Evolutionary conservation across 1,140 invertebrate species (phyloP).

Genomic region (Cecropterus lyciades): DNA sequence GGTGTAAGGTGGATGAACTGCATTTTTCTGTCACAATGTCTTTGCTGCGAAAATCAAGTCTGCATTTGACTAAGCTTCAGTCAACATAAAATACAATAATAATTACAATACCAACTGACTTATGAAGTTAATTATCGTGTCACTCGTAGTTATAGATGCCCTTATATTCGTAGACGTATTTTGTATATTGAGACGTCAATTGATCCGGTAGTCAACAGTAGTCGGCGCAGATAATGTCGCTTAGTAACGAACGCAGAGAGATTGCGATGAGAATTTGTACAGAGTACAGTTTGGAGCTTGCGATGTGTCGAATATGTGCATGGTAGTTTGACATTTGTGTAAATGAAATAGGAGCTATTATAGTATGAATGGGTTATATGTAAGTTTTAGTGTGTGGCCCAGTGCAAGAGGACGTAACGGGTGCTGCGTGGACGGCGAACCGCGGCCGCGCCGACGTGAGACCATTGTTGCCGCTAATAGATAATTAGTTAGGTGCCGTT

Average conservation of each 20-base stretch:
- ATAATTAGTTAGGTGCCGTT: conserved; percentile 79
- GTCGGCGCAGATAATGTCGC: conserved; percentile 5
- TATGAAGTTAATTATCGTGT: too few relatives aligned
- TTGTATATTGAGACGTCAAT: conserved; percentile 3
- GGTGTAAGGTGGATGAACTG: not conserved
- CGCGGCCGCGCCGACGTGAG: conserved; percentile 58
- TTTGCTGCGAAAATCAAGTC: not conserved
- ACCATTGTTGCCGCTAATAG: conserved; percentile 77
- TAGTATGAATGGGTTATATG: conserved; percentile 10
- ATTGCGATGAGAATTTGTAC: not conserved
- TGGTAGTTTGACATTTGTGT: conserved; percentile 11
- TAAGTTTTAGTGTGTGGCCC: conserved; percentile 38
- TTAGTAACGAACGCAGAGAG: conserved; percentile 12
- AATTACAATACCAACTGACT: too few relatives aligned
- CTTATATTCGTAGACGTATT: not conserved
- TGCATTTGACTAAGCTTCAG: too few relatives aligned
- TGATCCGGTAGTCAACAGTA: conserved; percentile 9
- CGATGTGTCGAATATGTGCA: conserved; percentile 11
- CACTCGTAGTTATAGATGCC: not conserved
- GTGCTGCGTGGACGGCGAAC: conserved; percentile 17
- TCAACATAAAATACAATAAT: too few relatives aligned
- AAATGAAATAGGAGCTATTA: conserved; percentile 8
- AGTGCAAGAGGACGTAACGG: conserved; percentile 50
- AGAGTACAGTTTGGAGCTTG: conserved; percentile 7
- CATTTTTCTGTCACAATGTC: not conserved